Evolutionary conservation across 2,797 vertebrate genomes (phyloP), one percentile per base, ranked within the genome.

Genomic region (Sternarchorhynchus goeldii): DNA sequence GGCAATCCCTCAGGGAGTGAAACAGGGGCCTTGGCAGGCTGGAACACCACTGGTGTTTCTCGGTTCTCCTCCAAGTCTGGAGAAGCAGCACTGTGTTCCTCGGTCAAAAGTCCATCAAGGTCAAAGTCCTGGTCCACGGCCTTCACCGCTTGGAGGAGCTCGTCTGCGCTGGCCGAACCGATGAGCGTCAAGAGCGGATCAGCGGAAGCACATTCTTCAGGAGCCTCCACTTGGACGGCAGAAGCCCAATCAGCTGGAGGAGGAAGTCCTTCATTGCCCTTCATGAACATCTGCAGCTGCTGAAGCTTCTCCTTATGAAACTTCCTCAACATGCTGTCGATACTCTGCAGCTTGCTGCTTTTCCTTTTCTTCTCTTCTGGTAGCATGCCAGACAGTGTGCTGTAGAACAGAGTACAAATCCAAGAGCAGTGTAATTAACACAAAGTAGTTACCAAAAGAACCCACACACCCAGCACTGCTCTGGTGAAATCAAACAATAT

Each of bases 321-420:
- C 81, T 95, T 96, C 79, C 93, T 96, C 80, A 99, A 81, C 95
- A 98, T 96, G 83, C 95, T 96, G 83, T 95, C 95, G 78, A 98
- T 94, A 0, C 93, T 95, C 58, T 96, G 63, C 0, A 88, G 84
- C 81, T 93, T 94, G 85, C 93, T 94, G 75, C 91, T 95, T 79
- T 93, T 96, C 84, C 95, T 97, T 78, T 90, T 92, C 81, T 94
- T 90, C 18, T 82, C 76, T 1, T 32, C 58, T 0, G 66, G 56
- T 0, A 69, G 12, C 17, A 58, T 41, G 10, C 0, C 21, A 75
- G 36, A 25, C 3, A 29, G 59, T 39, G 29, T 50, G 20, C 81
- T 82, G 60, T 16, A 36, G 32, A 17, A 78, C 73, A 55, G n/a
- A 57, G 0, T 36, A 25, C 0, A 31, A 87, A 88, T 16, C 4